Conservation (phyloP, 2,888 invertebrate species). For the Machimus rusticus region DNA sequence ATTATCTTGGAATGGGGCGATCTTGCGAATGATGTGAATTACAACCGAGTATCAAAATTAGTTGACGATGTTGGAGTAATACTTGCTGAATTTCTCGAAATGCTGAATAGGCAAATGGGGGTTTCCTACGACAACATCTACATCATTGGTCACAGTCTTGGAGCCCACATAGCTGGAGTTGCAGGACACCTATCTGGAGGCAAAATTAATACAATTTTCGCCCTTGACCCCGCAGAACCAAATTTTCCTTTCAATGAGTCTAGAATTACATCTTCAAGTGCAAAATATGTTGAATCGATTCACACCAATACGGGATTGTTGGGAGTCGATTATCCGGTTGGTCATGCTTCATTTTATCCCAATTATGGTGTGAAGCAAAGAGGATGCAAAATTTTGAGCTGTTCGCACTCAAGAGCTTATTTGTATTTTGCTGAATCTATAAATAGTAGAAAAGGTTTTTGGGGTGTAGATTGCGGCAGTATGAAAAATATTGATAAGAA, state of each 20-base stretch:
- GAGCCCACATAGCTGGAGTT: slow-evolving; percentile 18
- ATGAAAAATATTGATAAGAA: background rate
- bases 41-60: background rate
- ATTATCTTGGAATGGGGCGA: slow-evolving; percentile 25
- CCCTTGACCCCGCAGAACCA: slow-evolving; percentile 20
- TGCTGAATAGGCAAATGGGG: background rate
- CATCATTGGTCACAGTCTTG: slow-evolving; percentile 11
- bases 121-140: background rate
- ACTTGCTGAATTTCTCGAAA: background rate
- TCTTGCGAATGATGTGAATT: background rate
- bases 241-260: background rate
- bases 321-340: slow-evolving; percentile 53
- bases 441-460: slow-evolving; percentile 25
- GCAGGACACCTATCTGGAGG: background rate
- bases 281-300: slow-evolving; percentile 34
- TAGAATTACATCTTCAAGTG: background rate
- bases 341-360: slow-evolving; percentile 62
- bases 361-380: slow-evolving; percentile 61
- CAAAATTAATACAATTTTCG: slow-evolving; percentile 22
- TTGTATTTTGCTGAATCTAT: slow-evolving; percentile 47
- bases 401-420: slow-evolving; percentile 59
- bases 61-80: background rate
- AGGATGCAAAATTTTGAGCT: slow-evolving; percentile 57
- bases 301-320: background rate
- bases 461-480: slow-evolving; percentile 22